Base-by-base conservation (phyloP, 2,888 invertebrate genomes). In the Lasioglossum figueresi region DNA sequence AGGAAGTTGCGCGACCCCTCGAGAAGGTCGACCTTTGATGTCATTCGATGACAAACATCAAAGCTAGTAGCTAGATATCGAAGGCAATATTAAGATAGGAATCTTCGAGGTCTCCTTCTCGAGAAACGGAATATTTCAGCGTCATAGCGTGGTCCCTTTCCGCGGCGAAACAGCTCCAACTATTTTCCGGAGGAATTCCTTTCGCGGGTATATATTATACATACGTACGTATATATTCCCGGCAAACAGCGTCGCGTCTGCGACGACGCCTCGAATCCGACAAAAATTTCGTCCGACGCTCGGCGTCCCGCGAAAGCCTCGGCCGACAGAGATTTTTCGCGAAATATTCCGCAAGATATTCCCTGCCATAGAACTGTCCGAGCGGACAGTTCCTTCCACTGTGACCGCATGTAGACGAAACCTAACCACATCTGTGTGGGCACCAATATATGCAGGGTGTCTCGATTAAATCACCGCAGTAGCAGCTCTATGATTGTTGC, bases 261-360 rank as follows among this genome's bases (percentile, higher is more conserved):
- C 66, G 72, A 31, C 77, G 34, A 45, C 72, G 83, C 56, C 31
- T 66, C 76, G 52, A 52, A 45, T 75, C 75, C 37, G 34, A 56
- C 27, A 23, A 45, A 77, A 83, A 83, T 73, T 73, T 77, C 31
- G 31, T n/a, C 45, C 43, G 37, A 48, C 63, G 45, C 34, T 16
- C 2, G 56, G 10, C 10, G 10, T 71, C 75, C 34, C 52, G 34
- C 19, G 37, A n/a, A 72, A 48, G 14, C 34, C 52, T 66, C 76
- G 76, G 73, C 56, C 27, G 23, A 2, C 66, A n/a, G 63, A n/a
- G 76, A 83, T 77, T 83, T 77, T 83, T 75, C 83, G 23, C 34
- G 4, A 63, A 72, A 48, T 34, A 40, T 34, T 2, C 45, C 12
- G 34, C n/a, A 73, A 74, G 72, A 74, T 80, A 80, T 56, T n/a